A percentile compares a stretch with the other conserved stretches of the same genome.
phyloP scores from a whole-genome alignment of 2,888 invertebrate species.

The Arenicola marina region DNA sequence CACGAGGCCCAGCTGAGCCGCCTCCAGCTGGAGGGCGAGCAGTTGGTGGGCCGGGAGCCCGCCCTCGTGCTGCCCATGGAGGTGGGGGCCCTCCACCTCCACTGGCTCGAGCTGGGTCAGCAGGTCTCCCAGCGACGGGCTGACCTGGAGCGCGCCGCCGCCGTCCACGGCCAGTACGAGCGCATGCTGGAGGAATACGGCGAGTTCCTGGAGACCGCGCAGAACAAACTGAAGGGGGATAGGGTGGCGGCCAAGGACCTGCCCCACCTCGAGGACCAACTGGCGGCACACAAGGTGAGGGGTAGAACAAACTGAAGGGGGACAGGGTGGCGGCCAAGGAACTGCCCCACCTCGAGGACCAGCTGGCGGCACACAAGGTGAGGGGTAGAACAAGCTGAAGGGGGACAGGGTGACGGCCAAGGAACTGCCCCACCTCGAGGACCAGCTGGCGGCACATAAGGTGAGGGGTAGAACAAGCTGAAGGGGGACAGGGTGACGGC shows the following conservation, averaged over 20 bases:
- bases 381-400: no score
- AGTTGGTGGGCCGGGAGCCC: slow-evolving; percentile 40
- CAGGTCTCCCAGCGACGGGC: slow-evolving; percentile 31
- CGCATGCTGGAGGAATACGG: slow-evolving; percentile 52
- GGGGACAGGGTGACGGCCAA: no score
- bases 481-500: no score
- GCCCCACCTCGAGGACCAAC: slow-evolving; percentile 51
- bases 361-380: no score
- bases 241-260: slow-evolving; percentile 45
- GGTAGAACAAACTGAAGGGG: no score
- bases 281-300: slow-evolving; percentile 50
- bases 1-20: slow-evolving; percentile 45
- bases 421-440: no score
- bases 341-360: no score
- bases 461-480: no score
- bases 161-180: slow-evolving; percentile 50
- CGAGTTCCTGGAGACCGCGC: slow-evolving; percentile 55
- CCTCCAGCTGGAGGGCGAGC: slow-evolving; percentile 39
- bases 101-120: slow-evolving; percentile 46
- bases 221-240: slow-evolving; percentile 46
- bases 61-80: slow-evolving; percentile 44
- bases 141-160: slow-evolving; percentile 39
- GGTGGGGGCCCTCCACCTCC: slow-evolving; percentile 41
- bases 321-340: no score
- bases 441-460: no score